Base-by-base conservation (phyloP, 2,113 vertebrate genomes). In the Stigmatopora argus region DNA sequence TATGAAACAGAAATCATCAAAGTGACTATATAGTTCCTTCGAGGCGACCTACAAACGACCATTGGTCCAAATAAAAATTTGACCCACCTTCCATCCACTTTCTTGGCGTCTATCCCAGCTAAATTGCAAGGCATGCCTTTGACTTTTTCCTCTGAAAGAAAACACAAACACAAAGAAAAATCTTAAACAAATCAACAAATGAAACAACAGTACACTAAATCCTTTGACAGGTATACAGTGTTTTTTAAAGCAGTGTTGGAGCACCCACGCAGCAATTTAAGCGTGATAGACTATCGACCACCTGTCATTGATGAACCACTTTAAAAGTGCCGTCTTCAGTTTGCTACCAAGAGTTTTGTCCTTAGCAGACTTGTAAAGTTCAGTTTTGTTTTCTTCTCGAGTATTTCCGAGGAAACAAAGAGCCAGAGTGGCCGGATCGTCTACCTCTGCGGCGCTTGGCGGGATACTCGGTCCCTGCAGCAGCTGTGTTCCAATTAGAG, bases 401-500 rank as follows among this genome's bases (percentile, higher is more conserved):
- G 47, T 19, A 49, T 76, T 46, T 61, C 66, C 71, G 80, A 80
- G 2, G 23, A 72, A 66, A 82, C 67, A 86, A 65, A 41, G 66
- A 72, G 56, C 73, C 76, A 82, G 83, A 82, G 26, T 31, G 26
- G 57, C 79, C 69, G 79, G 51, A 77, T 81, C 78, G 76, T 75
- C 73, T 71, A 72, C 77, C 57, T 77, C 84, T 75, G 83, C 76
- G n/a, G 67, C 52, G 74, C 87, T 85, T 85, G 76, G 17, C 52
- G 67, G 85, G 78, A 80, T 77, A 66, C 79, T 71, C 17, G 60
- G 89, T 92, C 90, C 91, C 91, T 65, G 85, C 88, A 91, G 91
- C 91, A 91, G 90, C 90, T 91, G 90, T 89, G 89, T 86, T 89
- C 90, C 91, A 92, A 90, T 92, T 92, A 92, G 88, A 90, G 87